Evolutionary conservation across 2,113 vertebrate genomes (phyloP), one percentile per base, ranked within the genome.

Genomic region (Casuarius casuarius): DNA sequence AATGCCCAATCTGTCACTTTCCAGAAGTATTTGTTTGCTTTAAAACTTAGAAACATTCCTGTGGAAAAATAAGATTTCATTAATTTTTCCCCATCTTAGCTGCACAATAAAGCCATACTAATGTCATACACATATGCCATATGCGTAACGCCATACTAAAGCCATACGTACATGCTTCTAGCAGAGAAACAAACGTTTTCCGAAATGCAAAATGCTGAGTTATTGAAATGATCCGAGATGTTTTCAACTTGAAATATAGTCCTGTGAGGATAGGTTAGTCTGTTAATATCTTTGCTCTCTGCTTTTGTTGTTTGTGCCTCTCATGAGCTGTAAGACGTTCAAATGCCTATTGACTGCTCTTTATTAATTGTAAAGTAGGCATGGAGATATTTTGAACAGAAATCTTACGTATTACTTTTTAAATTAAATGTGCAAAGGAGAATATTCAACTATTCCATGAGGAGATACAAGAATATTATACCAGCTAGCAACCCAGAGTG

Each of bases 1-100:
- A 94, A 49, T 71, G 92, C 82, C 90, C 96, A 93, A 90, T 93
- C 87, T 88, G 78, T 80, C 4, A 7, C 67, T 85, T 91, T 73
- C 12, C 73, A 78, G 65, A 93, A 89, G 58, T 68, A 68, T 20
- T 31, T 31, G 29, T 78, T 94, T 85, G 48, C 90, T 94, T 46
- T 84, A 31, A 81, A 94, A 93, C 63, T 26, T 31, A 73, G 33
- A 79, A 94, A 72, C 7, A 8, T 56, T 84, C 25, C 23, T 72
- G 56, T 78, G 52, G 51, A 91, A 90, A 92, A 81, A 29, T 2
- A 58, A 4, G 4, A 40, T 84, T 93, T 86, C 31, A 23, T 92
- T 89, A 81, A 20, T 87, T 82, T 58, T 94, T 62, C 87, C 42
- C n/a, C 44, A 29, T 92, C 11, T 84, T 72, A 84, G 28, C 46